These are phyloP conservation scores for Myotis brandtii DNA, from an alignment of 2,113 vertebrate genomes.

Conservation along the genomic window DNA sequence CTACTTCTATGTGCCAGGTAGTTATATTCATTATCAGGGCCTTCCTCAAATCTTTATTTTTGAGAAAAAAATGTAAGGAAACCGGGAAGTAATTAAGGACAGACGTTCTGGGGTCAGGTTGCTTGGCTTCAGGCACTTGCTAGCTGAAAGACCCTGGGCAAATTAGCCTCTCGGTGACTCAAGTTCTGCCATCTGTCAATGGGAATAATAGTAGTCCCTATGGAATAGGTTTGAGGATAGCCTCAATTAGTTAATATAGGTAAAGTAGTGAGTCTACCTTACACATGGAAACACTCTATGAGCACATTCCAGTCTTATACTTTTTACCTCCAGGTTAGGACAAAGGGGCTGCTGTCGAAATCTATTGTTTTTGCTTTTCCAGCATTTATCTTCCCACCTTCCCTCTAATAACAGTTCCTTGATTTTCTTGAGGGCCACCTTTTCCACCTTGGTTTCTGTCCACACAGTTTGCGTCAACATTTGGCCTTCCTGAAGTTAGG, in stretches of 20 bases:
- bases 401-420: neutral
- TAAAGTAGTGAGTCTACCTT: neutral
- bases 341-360: neutral
- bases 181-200: neutral
- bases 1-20: neutral
- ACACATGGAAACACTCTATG: neutral
- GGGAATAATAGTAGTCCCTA: neutral
- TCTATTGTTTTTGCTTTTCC: neutral
- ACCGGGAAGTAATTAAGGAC: neutral
- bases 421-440: neutral
- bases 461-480: neutral
- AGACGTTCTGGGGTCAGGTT: neutral
- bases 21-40: neutral
- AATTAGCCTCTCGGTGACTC: neutral
- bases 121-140: neutral
- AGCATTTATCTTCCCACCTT: neutral
- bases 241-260: neutral
- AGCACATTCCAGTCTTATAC: neutral
- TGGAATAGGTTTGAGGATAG: neutral
- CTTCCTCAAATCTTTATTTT: conserved; percentile 10
- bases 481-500: neutral
- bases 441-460: neutral
- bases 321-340: neutral
- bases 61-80: neutral
- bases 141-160: neutral